phyloP scores from a whole-genome alignment of 2,113 vertebrate species.

The Ammodytes marinus region DNA sequence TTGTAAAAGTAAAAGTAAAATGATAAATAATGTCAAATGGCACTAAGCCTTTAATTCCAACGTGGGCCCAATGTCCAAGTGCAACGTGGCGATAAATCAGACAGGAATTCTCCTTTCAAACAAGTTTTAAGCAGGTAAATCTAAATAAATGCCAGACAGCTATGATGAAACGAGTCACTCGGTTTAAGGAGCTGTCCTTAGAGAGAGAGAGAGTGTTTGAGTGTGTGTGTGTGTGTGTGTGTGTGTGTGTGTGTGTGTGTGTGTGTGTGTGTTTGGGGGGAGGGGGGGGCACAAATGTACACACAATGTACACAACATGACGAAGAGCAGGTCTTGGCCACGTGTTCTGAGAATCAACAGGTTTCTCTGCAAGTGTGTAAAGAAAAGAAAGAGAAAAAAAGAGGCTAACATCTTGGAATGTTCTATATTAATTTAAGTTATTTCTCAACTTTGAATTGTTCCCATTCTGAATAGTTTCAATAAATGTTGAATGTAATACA shows the following conservation, averaged over 20 bases:
- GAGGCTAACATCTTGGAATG: neutral
- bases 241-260: too few species aligned
- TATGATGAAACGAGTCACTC: slow-evolving; percentile 12
- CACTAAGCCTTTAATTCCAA: slow-evolving; percentile 43
- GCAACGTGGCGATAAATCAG: slow-evolving; percentile 26
- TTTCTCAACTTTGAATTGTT: slow-evolving; percentile 23
- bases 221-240: too few species aligned
- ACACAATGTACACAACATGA: slow-evolving; percentile 23
- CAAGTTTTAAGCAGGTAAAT: slow-evolving; percentile 27
- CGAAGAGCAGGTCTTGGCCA: slow-evolving; percentile 34
- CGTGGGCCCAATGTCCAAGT: neutral
- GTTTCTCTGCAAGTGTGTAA: neutral
- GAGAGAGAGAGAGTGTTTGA: neutral
- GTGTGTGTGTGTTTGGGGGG: too few species aligned
- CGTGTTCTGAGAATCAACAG: slow-evolving; percentile 34
- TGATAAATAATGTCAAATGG: slow-evolving; percentile 27
- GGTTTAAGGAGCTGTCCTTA: slow-evolving; percentile 9
- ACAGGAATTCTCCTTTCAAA: slow-evolving; percentile 38
- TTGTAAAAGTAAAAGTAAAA: slow-evolving; percentile 7
- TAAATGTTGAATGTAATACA: neutral
- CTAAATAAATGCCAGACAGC: slow-evolving; percentile 36
- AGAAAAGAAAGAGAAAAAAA: neutral
- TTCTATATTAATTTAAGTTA: neutral
- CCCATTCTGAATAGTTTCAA: neutral
- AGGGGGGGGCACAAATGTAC: too few species aligned